These are phyloP conservation scores for Coranthus polyacanthus DNA, from an alignment of 2,797 vertebrate species.

Conservation along the genomic window DNA sequence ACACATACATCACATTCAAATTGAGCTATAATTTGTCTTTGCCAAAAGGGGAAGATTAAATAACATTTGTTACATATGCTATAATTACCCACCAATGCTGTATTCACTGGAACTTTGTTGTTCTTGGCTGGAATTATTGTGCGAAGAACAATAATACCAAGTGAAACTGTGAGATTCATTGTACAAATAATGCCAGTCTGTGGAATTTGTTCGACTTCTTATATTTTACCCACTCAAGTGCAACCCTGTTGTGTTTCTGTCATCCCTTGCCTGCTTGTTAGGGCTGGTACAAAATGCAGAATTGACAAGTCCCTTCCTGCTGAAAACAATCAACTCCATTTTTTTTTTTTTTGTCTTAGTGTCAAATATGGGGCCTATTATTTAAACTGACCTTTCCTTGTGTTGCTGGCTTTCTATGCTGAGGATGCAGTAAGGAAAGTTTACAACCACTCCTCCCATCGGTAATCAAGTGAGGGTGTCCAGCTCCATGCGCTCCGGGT, in stretches of 20 bases:
- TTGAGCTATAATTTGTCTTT: constrained; percentile 22
- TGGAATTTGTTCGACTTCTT: constrained; percentile 14
- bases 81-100: constrained; percentile 52
- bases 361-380: constrained; percentile 55
- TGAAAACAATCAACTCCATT: constrained; percentile 27
- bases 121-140: constrained; percentile 49
- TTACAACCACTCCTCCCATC: constrained; percentile 52
- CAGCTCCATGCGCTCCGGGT: constrained; percentile 60
- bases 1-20: background rate
- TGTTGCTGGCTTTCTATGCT: constrained; percentile 41
- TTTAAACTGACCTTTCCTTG: constrained; percentile 57
- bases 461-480: constrained; percentile 68
- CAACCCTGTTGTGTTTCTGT: constrained; percentile 25
- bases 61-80: constrained; percentile 32
- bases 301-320: constrained; percentile 17
- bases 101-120: constrained; percentile 50
- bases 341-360: constrained; percentile 27
- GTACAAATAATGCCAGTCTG: constrained; percentile 38
- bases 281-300: constrained; percentile 17
- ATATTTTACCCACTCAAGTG: constrained; percentile 22
- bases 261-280: constrained; percentile 7
- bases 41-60: constrained; percentile 39
- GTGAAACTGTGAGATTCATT: constrained; percentile 36
- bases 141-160: constrained; percentile 32
- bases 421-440: constrained; percentile 44